Percentiles rank a stretch among this genome's conserved stretches.
Conservation (phyloP, 23 tunicate species). For the Halocynthia aurantium region DNA sequence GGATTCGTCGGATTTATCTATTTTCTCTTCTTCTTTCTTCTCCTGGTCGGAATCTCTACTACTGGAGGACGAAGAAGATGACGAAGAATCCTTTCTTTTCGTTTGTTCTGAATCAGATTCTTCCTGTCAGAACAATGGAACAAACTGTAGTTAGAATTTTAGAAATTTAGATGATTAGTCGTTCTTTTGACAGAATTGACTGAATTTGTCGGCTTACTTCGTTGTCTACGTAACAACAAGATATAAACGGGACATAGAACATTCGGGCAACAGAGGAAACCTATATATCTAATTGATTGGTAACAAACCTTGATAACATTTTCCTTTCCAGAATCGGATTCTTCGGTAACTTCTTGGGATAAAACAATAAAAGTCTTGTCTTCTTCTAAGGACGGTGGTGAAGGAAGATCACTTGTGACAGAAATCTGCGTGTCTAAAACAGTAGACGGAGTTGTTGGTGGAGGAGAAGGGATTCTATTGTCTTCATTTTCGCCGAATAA, state of each 20-base stretch:
- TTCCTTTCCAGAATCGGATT: neutral
- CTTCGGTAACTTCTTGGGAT: neutral
- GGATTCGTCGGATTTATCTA: neutral
- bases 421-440: neutral
- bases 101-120: no score
- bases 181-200: no score
- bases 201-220: no score
- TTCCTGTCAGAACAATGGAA: no score
- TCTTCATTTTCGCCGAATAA: neutral
- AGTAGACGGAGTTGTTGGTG: neutral
- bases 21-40: neutral
- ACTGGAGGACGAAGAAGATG: neutral
- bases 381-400: neutral
- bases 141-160: no score
- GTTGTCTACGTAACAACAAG: no score
- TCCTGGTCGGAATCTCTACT: neutral
- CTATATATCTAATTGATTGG: no score
- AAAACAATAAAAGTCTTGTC: neutral
- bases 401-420: neutral
- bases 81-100: no score
- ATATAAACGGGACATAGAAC: no score
- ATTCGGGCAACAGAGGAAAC: no score
- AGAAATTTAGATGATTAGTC: no score
- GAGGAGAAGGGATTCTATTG: neutral
- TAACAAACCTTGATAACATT: neutral